A percentile compares a stretch with the other conserved stretches of the same genome.
Conservation (phyloP, 2,797 vertebrate species). For the Ambastaia sidthimunki region DNA sequence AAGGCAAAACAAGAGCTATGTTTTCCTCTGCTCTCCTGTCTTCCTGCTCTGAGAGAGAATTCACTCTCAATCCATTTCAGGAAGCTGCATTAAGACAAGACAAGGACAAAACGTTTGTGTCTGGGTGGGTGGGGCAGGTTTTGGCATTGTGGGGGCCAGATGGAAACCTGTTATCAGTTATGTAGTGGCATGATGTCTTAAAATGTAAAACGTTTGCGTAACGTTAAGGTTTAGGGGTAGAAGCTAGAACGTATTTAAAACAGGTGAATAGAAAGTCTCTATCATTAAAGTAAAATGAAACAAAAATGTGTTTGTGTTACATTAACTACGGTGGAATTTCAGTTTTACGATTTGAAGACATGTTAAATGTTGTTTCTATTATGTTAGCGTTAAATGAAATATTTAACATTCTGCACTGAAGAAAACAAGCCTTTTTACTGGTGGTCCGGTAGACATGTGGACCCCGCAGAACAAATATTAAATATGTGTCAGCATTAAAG, state of each 20-base stretch:
- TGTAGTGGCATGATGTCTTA: too few species aligned
- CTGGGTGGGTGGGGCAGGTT: not conserved
- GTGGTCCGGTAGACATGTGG: not conserved
- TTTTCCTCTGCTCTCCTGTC: conserved; percentile 42
- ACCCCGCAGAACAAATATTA: not conserved
- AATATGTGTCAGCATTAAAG: not conserved
- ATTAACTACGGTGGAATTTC: too few species aligned
- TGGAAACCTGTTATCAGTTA: not conserved
- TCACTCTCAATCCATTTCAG: conserved; percentile 20
- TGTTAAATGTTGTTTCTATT: too few species aligned
- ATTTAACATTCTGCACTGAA: too few species aligned
- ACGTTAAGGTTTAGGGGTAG: too few species aligned
- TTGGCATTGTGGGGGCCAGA: not conserved
- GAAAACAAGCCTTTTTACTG: not conserved
- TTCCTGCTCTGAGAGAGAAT: conserved; percentile 37
- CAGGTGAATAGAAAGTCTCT: too few species aligned
- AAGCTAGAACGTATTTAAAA: too few species aligned
- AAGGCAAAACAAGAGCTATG: conserved; percentile 54
- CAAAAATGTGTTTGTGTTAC: too few species aligned
- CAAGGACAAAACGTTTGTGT: not conserved
- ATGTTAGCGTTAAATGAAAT: too few species aligned
- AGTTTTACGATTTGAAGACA: too few species aligned
- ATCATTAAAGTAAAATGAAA: too few species aligned
- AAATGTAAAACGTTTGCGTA: too few species aligned
- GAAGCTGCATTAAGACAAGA: conserved; percentile 31